These are phyloP conservation scores for Leptura quadrifasciata DNA, from an alignment of 2,888 invertebrate species.

Conservation along the genomic window DNA sequence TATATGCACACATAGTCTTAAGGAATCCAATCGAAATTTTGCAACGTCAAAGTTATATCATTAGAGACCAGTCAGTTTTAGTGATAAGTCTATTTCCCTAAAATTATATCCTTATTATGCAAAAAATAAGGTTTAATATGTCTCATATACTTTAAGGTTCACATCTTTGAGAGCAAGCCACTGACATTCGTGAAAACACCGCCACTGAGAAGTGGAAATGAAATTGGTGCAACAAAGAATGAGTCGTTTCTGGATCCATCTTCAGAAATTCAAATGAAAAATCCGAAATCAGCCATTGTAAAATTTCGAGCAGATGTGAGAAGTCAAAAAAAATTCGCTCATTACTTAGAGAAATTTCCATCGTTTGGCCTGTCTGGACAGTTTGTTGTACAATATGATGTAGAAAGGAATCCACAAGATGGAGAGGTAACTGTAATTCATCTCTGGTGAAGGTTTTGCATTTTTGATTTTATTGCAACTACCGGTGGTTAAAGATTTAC, in stretches of 20 bases:
- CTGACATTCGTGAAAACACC: conserved; percentile 80
- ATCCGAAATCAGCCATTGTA: conserved; percentile 68
- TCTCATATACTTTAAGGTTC: conserved; percentile 70
- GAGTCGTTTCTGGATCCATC: conserved; percentile 73
- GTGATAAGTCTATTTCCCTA: too few species aligned
- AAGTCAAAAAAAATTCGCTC: conserved; percentile 76
- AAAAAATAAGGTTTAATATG: background rate
- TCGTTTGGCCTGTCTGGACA: conserved; percentile 78
- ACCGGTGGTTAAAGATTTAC: too few species aligned
- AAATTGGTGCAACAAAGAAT: conserved; percentile 75
- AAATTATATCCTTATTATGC: too few species aligned
- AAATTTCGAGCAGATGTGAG: conserved; percentile 78
- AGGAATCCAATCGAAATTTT: too few species aligned
- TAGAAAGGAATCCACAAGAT: conserved; percentile 76
- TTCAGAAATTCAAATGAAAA: conserved; percentile 63
- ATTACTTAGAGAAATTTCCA: conserved; percentile 67
- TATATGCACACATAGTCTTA: too few species aligned
- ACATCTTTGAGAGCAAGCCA: conserved; percentile 79
- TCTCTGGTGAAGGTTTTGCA: too few species aligned
- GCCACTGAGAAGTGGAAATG: conserved; percentile 79
- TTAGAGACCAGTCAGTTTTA: too few species aligned
- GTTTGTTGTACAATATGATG: conserved; percentile 83
- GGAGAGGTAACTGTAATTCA: conserved; percentile 70
- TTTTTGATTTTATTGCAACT: too few species aligned
- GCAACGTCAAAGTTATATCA: too few species aligned